These are phyloP conservation scores for Halichoerus grypus DNA, from an alignment of 2,113 vertebrate genomes.

Conservation along the genomic window DNA sequence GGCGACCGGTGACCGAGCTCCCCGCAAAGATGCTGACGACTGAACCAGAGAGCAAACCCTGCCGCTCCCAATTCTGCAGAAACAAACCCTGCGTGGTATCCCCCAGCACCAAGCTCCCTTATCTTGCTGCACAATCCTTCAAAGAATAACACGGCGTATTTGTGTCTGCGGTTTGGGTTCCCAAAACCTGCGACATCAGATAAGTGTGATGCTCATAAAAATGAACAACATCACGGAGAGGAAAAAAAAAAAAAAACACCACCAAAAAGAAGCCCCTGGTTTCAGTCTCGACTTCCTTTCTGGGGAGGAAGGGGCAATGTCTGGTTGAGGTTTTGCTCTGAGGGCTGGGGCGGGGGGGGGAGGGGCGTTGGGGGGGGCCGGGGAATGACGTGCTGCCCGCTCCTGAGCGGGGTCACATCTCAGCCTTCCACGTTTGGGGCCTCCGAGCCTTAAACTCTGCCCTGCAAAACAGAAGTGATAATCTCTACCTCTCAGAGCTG, in stretches of 20 bases:
- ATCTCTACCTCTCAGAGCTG: not conserved
- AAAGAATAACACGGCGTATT: not conserved
- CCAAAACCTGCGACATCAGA: slow-evolving; percentile 75
- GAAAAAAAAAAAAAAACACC: not conserved
- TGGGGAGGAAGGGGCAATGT: not conserved
- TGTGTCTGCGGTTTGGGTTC: slow-evolving; percentile 76
- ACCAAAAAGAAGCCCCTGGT: not conserved
- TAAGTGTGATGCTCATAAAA: slow-evolving; percentile 50
- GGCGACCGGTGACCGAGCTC: not conserved
- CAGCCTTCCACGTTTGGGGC: not conserved
- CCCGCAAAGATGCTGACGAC: not conserved
- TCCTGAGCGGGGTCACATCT: not conserved
- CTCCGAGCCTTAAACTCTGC: not conserved
- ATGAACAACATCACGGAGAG: not conserved
- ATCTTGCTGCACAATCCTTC: not conserved
- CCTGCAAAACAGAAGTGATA: accelerated
- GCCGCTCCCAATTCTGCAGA: not conserved
- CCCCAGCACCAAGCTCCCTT: not conserved
- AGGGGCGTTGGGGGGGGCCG: accelerated
- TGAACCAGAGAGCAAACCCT: not conserved
- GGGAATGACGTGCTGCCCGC: not conserved
- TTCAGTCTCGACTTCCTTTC: slow-evolving; percentile 31
- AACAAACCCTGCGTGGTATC: not conserved
- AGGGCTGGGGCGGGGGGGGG: no score
- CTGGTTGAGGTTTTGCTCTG: not conserved